phyloP scores from a whole-genome alignment of 2,797 vertebrate genomes.

The Sternotherus odoratus region DNA sequence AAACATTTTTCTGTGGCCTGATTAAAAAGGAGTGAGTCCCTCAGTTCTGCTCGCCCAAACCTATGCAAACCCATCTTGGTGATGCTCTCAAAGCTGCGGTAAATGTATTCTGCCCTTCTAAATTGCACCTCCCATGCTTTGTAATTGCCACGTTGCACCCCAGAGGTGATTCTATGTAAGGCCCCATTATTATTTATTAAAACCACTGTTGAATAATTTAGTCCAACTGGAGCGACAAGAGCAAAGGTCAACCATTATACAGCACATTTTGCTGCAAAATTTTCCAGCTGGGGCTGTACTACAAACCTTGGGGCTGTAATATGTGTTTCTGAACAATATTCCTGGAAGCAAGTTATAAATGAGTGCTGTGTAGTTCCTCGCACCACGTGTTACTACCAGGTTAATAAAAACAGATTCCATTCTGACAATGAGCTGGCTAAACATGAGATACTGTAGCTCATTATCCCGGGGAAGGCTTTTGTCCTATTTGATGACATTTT shows the following conservation, averaged over 20 bases:
- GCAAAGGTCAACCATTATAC: not conserved
- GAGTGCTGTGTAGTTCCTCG: not conserved
- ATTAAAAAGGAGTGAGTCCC: not conserved
- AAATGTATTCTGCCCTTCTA: not conserved
- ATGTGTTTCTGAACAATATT: not conserved
- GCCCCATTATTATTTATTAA: not conserved
- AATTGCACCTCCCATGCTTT: not conserved
- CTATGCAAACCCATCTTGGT: fast-evolving
- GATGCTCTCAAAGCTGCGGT: not conserved
- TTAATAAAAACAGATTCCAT: not conserved
- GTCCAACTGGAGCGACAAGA: not conserved
- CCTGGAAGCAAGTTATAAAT: not conserved
- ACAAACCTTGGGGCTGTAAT: not conserved
- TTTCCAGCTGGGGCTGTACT: not conserved
- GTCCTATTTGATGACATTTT: slow-evolving; percentile 12
- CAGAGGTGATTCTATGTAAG: not conserved
- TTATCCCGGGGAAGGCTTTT: not conserved
- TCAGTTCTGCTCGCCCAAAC: not conserved
- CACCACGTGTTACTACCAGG: not conserved
- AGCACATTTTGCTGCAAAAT: not conserved
- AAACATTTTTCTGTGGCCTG: not conserved
- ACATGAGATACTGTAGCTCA: not conserved
- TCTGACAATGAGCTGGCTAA: slow-evolving; percentile 10
- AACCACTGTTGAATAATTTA: not conserved
- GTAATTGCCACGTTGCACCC: not conserved